Base-by-base conservation (phyloP, 2,797 vertebrate genomes). In the Halcyon chelicuti region DNA sequence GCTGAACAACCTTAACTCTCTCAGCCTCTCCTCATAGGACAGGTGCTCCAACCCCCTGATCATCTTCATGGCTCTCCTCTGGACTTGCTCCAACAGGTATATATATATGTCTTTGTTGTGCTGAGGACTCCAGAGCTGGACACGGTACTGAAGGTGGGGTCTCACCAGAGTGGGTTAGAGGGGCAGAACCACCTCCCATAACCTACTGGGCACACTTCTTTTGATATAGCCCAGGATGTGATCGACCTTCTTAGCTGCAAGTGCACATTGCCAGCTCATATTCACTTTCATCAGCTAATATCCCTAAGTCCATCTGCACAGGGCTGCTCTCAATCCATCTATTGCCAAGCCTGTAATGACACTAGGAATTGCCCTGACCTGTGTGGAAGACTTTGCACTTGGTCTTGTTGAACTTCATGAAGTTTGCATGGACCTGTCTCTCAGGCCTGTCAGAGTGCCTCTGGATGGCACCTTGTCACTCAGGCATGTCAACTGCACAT, bases 41-140 rank as follows among this genome's bases (percentile, higher is more conserved):
- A 54, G 33, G 2, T 14, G 9, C 31, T 65, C 12, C 39, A 70
- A 15, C 14, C 25, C 23, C 10, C 31, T 22, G 15, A 7, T 40
- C 13, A 7, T 29, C 8, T 35, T 37, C 0, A 0, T 37, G 44
- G 26, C 12, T 10, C 46, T 18, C 12, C 33, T 21, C 68, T 85
- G 62, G 8, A 2, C 47, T 55, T 2, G 3, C 51, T 88, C 5
- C 8, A 37, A 3, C 29, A 63, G 37, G 37, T 37, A 46, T 46
- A 47, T 12, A 21, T 47, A 20, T 47, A 49, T 63, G 22, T 63
- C 29, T 20, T 8, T 79, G 15, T 31, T 14, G 8, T 16, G 22
- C 26, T 33, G 80, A 23, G 22, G 5, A 23, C 1, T 5, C 22
- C 39, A 42, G 19, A 14, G 8, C 57, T 40, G 39, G 17, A 22